A percentile compares a stretch with the other conserved stretches of the same genome.
Conservation (phyloP, 2,888 invertebrate genomes). For the Lepidocyrtinus sp. region DNA sequence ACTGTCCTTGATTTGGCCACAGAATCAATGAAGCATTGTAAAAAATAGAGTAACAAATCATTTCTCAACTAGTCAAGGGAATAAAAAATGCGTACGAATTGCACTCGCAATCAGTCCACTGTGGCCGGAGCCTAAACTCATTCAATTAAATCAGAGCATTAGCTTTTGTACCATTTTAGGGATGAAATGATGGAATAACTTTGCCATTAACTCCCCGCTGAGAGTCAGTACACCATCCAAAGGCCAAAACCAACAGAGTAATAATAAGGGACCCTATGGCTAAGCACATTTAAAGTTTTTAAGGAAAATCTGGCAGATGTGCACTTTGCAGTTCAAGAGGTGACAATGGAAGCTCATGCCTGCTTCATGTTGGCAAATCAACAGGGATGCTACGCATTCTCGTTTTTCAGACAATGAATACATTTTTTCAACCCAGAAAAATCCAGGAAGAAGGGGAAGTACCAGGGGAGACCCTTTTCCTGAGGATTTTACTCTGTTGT, state of each 20-base stretch:
- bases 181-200: too few species aligned
- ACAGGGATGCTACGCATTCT: slow-evolving; percentile 31
- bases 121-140: too few species aligned
- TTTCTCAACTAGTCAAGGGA: too few species aligned
- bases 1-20: slow-evolving; percentile 38
- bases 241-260: slow-evolving; percentile 5
- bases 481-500: slow-evolving; percentile 19
- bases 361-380: slow-evolving; percentile 51
- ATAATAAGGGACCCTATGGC: neutral
- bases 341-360: slow-evolving; percentile 6
- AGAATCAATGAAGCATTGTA: too few species aligned
- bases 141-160: too few species aligned
- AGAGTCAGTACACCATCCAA: slow-evolving; percentile 25
- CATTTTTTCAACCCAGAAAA: neutral
- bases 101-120: too few species aligned
- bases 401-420: neutral
- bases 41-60: too few species aligned
- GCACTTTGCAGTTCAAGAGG: slow-evolving; percentile 34
- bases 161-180: too few species aligned
- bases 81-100: too few species aligned
- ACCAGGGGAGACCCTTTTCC: neutral
- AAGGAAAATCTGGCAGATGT: slow-evolving; percentile 40
- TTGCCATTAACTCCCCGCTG: slow-evolving; percentile 42
- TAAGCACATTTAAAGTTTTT: too few species aligned
- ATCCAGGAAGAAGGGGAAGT: neutral